Base-by-base conservation (phyloP, 2,888 invertebrate species). In the Lepidonotus clava region DNA sequence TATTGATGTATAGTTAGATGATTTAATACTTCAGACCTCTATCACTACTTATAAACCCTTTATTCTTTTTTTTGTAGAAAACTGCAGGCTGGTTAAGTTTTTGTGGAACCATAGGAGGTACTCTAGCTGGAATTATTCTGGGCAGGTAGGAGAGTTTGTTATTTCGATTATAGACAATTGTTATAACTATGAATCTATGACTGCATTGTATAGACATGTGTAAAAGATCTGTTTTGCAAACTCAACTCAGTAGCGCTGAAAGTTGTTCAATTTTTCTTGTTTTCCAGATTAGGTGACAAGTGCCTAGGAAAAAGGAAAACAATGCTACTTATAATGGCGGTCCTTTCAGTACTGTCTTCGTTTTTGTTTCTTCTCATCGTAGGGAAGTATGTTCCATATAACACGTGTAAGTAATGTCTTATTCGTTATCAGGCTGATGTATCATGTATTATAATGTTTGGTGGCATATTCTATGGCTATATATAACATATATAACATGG, bases 71-170 rank as follows among this genome's bases (percentile, higher is more conserved):
- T 28, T 46, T 87, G 34, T 88, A 90, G 90, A 71, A 28, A 24
- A 87, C 88, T 21, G 88, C 90, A 28, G 90, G 89, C 2, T 90
- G 89, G 90, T 38, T 90, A 67, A 89, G 88, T 0, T 89, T 89
- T 56, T 84, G 71, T 28, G 87, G 86, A 11, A 86, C 90, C 14
- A 53, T 85, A 8, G 87, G 87, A 6, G 89, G 90, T 14, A 84
- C 88, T 71, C 56, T 87, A 0, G 67, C 87, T n/a, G 90, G 88
- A 0, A 85, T 76, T 34, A 21, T 76, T 11, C 34, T 40, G 34
- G 76, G 76, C 36, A 40, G 76, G 38, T 76, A 38, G 1, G 40
- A 11, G 21, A 51, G 21, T 51, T 40, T 28, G 11, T 28, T 61
- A 14, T 61, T 61, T 6, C 28, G n/a, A 11, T 61, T 61, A 61